Percentiles rank a stretch among this genome's conserved stretches.
Evolutionary conservation across 2,888 invertebrate species (phyloP).

Genomic region (Epirrita christyi): DNA sequence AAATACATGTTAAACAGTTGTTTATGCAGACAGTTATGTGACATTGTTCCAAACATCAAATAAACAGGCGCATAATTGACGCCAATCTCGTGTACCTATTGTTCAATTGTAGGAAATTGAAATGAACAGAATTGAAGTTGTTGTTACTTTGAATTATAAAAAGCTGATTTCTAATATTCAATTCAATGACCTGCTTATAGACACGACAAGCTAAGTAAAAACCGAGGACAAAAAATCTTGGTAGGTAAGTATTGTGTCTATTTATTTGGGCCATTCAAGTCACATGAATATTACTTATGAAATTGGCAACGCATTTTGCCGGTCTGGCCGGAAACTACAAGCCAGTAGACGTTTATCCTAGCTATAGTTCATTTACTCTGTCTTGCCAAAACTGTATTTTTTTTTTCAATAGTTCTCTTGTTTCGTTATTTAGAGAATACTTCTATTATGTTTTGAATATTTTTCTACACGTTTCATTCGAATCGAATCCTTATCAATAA

Average conservation of each 20-base stretch:
- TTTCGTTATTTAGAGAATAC: no score
- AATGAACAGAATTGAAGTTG: conserved; percentile 4
- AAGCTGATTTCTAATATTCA: neutral
- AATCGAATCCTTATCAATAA: conserved; percentile 9
- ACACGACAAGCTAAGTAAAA: neutral
- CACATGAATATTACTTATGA: neutral
- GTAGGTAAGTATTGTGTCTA: no score
- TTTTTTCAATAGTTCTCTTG: no score
- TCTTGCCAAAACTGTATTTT: no score
- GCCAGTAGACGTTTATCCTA: no score
- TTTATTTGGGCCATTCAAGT: neutral
- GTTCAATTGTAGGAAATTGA: conserved; percentile 13
- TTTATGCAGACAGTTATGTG: neutral
- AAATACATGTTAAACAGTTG: no score
- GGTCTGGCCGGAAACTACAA: neutral
- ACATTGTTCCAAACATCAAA: conserved; percentile 10
- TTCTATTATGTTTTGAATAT: conserved; percentile 1
- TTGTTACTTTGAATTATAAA: neutral
- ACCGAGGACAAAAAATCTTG: no score
- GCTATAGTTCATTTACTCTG: no score
- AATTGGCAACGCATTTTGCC: neutral
- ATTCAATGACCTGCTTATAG: neutral
- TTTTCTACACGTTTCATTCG: conserved; percentile 15
- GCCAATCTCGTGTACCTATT: conserved; percentile 1
- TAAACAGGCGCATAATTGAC: conserved; percentile 7